A percentile compares a stretch with the other conserved stretches of the same genome.
Evolutionary conservation across 2,888 invertebrate genomes (phyloP).

Genomic region (Hemicrepidius hirtus): DNA sequence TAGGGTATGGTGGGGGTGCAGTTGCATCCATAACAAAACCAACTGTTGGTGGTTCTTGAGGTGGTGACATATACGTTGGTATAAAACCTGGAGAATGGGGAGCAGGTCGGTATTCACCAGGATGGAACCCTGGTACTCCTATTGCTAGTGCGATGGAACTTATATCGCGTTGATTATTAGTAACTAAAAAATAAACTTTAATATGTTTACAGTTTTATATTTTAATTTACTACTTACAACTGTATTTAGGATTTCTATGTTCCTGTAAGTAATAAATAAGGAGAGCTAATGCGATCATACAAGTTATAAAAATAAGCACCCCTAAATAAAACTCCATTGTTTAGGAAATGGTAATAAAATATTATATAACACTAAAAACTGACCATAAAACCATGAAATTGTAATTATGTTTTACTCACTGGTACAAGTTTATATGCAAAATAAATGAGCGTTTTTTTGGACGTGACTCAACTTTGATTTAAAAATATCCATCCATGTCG

Average conservation of each 20-base stretch:
- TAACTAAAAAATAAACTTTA: constrained; percentile 24
- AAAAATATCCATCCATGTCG: constrained; percentile 24
- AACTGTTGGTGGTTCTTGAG: background rate
- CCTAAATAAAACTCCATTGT: constrained; percentile 35
- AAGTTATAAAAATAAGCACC: constrained; percentile 36
- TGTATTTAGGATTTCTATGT: constrained; percentile 27
- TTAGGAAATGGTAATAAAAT: background rate
- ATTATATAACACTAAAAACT: background rate
- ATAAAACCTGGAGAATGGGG: background rate
- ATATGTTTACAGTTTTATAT: background rate
- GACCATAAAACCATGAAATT: background rate
- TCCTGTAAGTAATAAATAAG: constrained; percentile 41
- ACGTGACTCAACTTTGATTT: constrained; percentile 1
- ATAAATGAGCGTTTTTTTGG: constrained; percentile 21
- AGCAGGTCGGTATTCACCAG: background rate
- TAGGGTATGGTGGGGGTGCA: too few species aligned
- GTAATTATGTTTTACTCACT: constrained; percentile 1
- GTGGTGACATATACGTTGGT: background rate
- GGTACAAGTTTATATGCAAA: constrained; percentile 16
- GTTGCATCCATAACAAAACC: too few species aligned
- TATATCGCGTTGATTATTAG: constrained; percentile 31
- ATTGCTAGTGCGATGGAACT: constrained; percentile 33
- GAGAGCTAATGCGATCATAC: constrained; percentile 40
- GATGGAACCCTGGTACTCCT: constrained; percentile 14
- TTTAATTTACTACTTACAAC: constrained; percentile 20